phyloP scores from a whole-genome alignment of 2,797 vertebrate species.

The Pantherophis vulpinus region DNA sequence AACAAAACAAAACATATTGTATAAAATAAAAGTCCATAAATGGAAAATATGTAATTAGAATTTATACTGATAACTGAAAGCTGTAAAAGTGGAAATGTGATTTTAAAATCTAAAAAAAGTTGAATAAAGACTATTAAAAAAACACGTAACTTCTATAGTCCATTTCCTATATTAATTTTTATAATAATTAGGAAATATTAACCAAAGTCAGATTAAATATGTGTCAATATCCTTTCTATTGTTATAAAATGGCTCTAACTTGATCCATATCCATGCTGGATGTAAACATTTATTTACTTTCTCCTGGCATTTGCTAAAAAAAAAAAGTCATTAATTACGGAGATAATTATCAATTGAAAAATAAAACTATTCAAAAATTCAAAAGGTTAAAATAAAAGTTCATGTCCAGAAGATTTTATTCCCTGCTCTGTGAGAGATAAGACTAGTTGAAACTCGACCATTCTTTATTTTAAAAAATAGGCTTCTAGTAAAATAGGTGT shows the following conservation, averaged over 20 bases:
- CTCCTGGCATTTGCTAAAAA: neutral
- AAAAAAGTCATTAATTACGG: neutral
- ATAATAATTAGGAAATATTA: neutral
- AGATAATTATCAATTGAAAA: neutral
- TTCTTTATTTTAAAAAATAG: neutral
- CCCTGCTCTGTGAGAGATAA: neutral
- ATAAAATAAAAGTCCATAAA: too few species aligned
- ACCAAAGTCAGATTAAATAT: neutral
- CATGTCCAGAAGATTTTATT: neutral
- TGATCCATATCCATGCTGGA: neutral
- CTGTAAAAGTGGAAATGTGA: too few species aligned
- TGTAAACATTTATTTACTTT: neutral
- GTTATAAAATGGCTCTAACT: neutral
- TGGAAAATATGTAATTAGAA: too few species aligned
- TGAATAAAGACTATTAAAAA: neutral
- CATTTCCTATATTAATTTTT: neutral
- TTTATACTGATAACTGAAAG: too few species aligned
- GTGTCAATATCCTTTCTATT: neutral
- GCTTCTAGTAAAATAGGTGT: neutral
- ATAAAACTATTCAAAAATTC: neutral
- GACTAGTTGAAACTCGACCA: too few species aligned
- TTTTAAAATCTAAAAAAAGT: too few species aligned
- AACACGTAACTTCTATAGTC: neutral
- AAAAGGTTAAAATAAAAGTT: neutral
- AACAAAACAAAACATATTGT: too few species aligned